phyloP scores from a whole-genome alignment of 2,113 vertebrate genomes.

The Sturnus vulgaris region DNA sequence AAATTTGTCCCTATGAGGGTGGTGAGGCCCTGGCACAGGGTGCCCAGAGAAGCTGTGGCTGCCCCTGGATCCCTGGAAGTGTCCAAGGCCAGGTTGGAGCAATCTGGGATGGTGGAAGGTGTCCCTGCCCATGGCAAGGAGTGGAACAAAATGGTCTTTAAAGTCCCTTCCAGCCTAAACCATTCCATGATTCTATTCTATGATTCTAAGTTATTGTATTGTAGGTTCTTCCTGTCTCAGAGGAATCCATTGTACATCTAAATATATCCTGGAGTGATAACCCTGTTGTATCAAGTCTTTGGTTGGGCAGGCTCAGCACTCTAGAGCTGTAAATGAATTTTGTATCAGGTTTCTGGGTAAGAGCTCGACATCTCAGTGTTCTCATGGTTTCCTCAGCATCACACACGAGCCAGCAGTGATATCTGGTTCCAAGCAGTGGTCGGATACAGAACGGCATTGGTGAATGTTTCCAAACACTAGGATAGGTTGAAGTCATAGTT shows the following conservation, averaged over 20 bases:
- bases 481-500: neutral
- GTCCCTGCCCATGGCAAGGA: neutral
- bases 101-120: fast-evolving
- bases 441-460: neutral
- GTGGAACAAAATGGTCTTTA: neutral
- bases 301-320: neutral
- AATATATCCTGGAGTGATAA: neutral
- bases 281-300: neutral
- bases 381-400: neutral
- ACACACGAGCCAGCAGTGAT: fast-evolving
- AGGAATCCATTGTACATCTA: neutral
- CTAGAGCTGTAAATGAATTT: neutral
- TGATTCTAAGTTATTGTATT: neutral
- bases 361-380: neutral
- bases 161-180: neutral
- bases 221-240: neutral
- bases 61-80: neutral
- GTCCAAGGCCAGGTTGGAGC: neutral
- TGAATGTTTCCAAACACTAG: neutral
- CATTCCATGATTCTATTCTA: neutral
- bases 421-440: neutral
- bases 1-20: neutral
- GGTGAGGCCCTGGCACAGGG: fast-evolving
- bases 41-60: neutral
- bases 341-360: neutral